phyloP scores from a whole-genome alignment of 2,797 vertebrate species.

The Myotis planiceps region DNA sequence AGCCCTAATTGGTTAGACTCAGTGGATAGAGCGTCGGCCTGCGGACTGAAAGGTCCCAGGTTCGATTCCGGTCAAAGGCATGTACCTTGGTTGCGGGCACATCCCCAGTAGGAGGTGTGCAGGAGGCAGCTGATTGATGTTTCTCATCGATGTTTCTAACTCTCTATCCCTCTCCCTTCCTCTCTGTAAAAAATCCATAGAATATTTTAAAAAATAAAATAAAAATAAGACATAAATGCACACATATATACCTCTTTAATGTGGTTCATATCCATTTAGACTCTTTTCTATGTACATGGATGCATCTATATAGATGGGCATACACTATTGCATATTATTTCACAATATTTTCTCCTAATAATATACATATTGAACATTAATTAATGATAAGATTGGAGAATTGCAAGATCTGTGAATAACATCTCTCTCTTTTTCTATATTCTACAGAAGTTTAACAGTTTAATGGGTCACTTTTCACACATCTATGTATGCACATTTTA shows the following conservation, averaged over 20 bases:
- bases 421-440: neutral
- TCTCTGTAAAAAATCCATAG: no score
- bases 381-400: neutral
- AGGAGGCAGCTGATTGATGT: no score
- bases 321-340: neutral
- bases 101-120: no score
- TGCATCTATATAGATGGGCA: neutral
- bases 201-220: no score
- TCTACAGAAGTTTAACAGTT: neutral
- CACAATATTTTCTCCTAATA: neutral
- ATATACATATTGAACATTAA: neutral
- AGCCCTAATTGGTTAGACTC: no score
- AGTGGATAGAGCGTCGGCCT: no score
- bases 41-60: no score
- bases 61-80: no score
- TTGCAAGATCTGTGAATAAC: neutral
- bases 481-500: neutral
- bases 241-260: neutral
- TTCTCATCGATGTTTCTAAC: no score
- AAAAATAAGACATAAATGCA: neutral
- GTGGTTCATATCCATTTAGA: neutral
- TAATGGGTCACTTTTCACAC: neutral
- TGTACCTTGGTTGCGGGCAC: no score
- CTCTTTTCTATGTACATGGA: neutral
- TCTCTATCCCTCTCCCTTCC: no score